Conservation (phyloP, 2,113 vertebrate genomes). For the Himantopus leucocephalus region DNA sequence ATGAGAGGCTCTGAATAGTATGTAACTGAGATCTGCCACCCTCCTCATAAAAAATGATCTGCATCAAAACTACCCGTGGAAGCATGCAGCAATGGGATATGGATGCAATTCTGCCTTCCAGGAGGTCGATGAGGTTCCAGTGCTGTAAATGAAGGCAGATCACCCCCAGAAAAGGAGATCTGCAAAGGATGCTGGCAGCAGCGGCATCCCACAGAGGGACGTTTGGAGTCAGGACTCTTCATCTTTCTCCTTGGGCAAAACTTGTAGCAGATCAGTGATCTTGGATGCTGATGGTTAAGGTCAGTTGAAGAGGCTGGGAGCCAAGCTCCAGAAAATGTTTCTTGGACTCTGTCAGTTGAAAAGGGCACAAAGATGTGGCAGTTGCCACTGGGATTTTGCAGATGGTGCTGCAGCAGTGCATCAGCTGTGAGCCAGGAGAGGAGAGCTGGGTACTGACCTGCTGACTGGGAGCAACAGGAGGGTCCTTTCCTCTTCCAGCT, state of each 20-base stretch:
- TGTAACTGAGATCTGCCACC: neutral
- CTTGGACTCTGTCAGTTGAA: neutral
- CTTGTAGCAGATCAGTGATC: neutral
- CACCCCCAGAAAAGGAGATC: neutral
- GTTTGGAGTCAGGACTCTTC: neutral
- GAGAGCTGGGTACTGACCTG: neutral
- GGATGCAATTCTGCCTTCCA: neutral
- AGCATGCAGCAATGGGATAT: neutral
- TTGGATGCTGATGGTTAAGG: neutral
- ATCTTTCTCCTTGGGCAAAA: neutral
- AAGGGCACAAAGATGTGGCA: neutral
- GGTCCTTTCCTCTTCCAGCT: neutral
- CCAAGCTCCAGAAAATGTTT: neutral
- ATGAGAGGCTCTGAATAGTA: neutral
- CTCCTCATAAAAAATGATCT: neutral
- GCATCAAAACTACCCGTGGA: neutral
- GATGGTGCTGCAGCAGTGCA: neutral
- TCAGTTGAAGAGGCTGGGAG: neutral
- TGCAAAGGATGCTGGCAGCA: neutral
- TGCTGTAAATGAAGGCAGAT: neutral
- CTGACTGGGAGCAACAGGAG: neutral
- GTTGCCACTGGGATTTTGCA: neutral
- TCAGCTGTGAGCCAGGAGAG: neutral
- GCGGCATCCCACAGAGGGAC: neutral
- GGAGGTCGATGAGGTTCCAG: neutral